These are phyloP conservation scores for Drosophila sp. DNA, from an alignment of 1,140 invertebrate species.

Conservation along the genomic window DNA sequence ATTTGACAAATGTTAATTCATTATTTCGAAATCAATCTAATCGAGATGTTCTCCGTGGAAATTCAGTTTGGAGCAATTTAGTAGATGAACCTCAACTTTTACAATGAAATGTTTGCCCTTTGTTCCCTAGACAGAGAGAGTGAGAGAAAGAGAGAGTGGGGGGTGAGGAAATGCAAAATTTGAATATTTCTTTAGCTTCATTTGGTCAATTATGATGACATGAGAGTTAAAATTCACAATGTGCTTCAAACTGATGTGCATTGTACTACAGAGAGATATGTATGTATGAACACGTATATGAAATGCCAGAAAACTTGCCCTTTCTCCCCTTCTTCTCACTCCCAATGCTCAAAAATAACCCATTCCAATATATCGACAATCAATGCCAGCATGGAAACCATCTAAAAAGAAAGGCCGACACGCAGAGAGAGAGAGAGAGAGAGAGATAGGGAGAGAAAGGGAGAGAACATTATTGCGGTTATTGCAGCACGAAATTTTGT, in stretches of 20 bases:
- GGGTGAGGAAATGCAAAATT: not conserved
- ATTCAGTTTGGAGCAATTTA: not conserved
- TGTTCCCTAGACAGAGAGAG: not conserved
- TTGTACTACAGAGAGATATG: no score
- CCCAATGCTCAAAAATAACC: not conserved
- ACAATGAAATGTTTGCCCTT: constrained; percentile 5
- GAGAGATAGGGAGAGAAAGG: not conserved
- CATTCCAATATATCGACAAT: constrained; percentile 47
- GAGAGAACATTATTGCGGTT: constrained; percentile 63
- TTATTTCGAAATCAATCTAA: constrained; percentile 8
- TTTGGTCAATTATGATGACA: constrained; percentile 70
- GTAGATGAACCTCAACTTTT: not conserved
- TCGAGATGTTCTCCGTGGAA: not conserved
- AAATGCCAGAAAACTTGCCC: constrained; percentile 45
- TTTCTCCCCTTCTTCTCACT: not conserved
- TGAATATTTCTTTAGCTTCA: constrained; percentile 40
- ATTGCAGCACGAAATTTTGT: constrained; percentile 78
- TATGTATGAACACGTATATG: constrained; percentile 32
- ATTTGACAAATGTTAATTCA: constrained; percentile 10
- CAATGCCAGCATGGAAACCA: constrained; percentile 26
- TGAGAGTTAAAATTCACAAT: constrained; percentile 69
- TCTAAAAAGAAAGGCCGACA: not conserved
- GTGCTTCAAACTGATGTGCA: constrained; percentile 10
- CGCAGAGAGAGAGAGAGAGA: not conserved
- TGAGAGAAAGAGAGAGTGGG: not conserved